Percentiles rank a stretch among this genome's conserved stretches.
Evolutionary conservation across 2,113 vertebrate genomes (phyloP).

Genomic region (Lamprologus speciosus): DNA sequence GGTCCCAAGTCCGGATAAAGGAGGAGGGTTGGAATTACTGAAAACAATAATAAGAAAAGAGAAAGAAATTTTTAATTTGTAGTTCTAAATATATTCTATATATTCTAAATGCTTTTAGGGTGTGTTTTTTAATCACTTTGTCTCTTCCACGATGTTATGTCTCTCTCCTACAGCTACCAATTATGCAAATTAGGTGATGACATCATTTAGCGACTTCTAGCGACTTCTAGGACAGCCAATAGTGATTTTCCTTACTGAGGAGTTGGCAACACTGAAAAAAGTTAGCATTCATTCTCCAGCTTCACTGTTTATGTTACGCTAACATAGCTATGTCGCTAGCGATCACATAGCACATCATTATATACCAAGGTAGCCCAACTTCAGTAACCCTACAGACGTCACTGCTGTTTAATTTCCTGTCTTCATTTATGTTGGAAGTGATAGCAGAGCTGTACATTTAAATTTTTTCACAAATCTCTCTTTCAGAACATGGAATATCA

Average conservation of each 20-base stretch:
- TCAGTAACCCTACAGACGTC: no score
- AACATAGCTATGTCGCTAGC: no score
- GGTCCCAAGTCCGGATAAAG: not conserved
- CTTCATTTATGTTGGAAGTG: no score
- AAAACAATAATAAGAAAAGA: not conserved
- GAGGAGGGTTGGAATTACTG: not conserved
- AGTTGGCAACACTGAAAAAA: not conserved
- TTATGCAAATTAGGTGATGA: not conserved
- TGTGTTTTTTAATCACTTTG: not conserved
- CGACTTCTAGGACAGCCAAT: not conserved
- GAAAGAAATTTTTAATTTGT: not conserved
- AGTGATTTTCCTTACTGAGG: not conserved
- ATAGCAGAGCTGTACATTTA: no score
- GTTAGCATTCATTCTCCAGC: no score
- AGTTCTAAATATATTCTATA: not conserved
- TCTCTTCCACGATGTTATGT: not conserved
- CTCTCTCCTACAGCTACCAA: not conserved
- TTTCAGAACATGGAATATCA: no score
- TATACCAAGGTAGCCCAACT: no score
- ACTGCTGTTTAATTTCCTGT: no score
- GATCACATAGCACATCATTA: no score
- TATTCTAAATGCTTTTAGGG: not conserved
- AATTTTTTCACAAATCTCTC: no score
- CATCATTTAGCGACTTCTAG: rapidly evolving
- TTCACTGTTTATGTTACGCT: no score